Evolutionary conservation across 2,113 vertebrate genomes (phyloP), one percentile per base, ranked within the genome.

Genomic region (Panurus biarmicus): DNA sequence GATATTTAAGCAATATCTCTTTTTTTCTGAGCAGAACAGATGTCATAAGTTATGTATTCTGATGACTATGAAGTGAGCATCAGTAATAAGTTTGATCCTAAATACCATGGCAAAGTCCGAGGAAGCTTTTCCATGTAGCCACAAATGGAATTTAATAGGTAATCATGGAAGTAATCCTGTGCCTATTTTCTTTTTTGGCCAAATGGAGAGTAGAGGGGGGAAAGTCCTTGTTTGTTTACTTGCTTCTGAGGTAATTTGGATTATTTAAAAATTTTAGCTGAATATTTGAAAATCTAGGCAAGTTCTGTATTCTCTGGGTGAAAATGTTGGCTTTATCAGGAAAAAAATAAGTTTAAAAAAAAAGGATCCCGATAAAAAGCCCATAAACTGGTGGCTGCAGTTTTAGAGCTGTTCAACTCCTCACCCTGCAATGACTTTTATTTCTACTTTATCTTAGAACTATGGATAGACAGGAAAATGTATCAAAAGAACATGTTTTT

Each of bases 1-100:
- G 84, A 89, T 92, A 60, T 74, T 91, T 95, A 90, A 80, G 82
- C 60, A 87, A 51, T 71, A 57, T 91, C 60, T 95, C 60, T 44
- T 93, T 96, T 96, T 93, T 89, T 74, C 84, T 44, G 54, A 84
- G 53, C 74, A 87, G 72, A 66, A 90, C 6, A 60, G 50, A 44
- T 89, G 70, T 51, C 45, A 51, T 85, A 91, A 92, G 79, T 96
- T 93, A 72, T 56, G 31, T 89, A 93, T 86, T 74, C 44, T 74
- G 70, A 81, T 72, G 76, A 90, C 93, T 95, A 2, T 66, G 24
- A 24, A 33, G 75, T 61, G 35, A 90, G 47, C 64, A 50, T 51
- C 44, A 47, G 12, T 89, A 95, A 50, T 65, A 91, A 72, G 23
- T 74, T 69, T 58, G 28, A 58, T 93, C 76, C 57, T 73, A 44